Evolutionary conservation across 1,140 invertebrate species (phyloP).

Genomic region (Atopsyche davidsoni): DNA sequence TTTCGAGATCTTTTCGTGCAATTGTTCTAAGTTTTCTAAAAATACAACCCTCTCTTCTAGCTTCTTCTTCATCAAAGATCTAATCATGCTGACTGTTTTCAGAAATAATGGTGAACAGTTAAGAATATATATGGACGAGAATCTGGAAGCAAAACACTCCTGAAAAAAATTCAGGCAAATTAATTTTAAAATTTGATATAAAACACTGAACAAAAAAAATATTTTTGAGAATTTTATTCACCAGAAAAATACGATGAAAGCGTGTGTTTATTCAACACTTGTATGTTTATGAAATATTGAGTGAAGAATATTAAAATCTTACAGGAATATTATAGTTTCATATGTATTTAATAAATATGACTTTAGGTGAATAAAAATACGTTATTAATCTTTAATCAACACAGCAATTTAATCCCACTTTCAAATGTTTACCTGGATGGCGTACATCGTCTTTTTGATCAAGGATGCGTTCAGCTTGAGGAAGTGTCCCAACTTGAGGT

Average conservation of each 20-base stretch:
- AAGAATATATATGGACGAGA: constrained; percentile 48
- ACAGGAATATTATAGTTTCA: no score
- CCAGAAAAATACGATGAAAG: no score
- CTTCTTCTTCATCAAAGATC: constrained; percentile 37
- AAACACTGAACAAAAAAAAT: no score
- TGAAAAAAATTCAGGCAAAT: constrained; percentile 34
- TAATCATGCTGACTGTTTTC: constrained; percentile 33
- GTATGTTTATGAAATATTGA: no score
- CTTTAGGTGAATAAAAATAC: no score
- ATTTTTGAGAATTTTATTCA: no score
- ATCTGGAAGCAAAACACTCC: constrained; percentile 46
- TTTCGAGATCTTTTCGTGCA: constrained; percentile 8
- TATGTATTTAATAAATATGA: no score
- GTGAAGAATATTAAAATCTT: no score
- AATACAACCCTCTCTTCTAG: constrained; percentile 31
- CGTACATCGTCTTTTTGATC: constrained; percentile 7
- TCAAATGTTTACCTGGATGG: constrained; percentile 4
- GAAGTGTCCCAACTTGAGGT: constrained; percentile 10
- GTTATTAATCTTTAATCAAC: no score
- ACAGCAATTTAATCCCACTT: no score
- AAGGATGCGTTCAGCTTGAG: constrained; percentile 1
- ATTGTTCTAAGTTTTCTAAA: constrained; percentile 5
- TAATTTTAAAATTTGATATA: no score
- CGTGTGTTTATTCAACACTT: no score
- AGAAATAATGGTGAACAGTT: constrained; percentile 35